These are phyloP conservation scores for Adoxophyes honmai DNA, from an alignment of 1,140 invertebrate genomes.

Conservation along the genomic window DNA sequence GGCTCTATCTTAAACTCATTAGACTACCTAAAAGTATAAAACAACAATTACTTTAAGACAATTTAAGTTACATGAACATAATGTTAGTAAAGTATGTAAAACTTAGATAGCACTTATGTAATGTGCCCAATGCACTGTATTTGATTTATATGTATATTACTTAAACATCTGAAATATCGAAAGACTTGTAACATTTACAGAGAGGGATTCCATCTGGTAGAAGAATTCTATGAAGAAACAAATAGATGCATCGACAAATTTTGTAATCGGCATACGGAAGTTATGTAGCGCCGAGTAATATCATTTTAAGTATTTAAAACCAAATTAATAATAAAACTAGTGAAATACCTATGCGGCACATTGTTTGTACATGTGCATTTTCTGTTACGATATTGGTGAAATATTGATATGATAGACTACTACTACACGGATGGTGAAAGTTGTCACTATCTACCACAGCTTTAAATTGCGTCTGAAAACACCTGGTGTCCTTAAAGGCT, in stretches of 20 bases:
- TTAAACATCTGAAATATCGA: neutral
- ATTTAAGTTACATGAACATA: constrained; percentile 4
- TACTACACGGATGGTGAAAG: constrained; percentile 36
- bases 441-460: constrained; percentile 17
- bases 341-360: neutral
- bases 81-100: neutral
- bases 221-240: neutral
- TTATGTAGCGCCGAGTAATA: neutral
- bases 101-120: constrained; percentile 9
- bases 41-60: neutral
- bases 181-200: neutral
- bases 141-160: neutral
- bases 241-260: constrained; percentile 5
- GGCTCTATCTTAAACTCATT: constrained; percentile 38
- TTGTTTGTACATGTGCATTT: neutral
- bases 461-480: neutral
- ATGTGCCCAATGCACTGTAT: neutral
- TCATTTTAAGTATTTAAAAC: neutral
- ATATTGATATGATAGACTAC: constrained; percentile 17
- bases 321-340: neutral
- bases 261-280: neutral
- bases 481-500: neutral
- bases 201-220: neutral
- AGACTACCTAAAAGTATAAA: constrained; percentile 13
- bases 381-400: neutral